phyloP scores from a whole-genome alignment of 2,113 vertebrate species.

The Siniperca knerii region DNA sequence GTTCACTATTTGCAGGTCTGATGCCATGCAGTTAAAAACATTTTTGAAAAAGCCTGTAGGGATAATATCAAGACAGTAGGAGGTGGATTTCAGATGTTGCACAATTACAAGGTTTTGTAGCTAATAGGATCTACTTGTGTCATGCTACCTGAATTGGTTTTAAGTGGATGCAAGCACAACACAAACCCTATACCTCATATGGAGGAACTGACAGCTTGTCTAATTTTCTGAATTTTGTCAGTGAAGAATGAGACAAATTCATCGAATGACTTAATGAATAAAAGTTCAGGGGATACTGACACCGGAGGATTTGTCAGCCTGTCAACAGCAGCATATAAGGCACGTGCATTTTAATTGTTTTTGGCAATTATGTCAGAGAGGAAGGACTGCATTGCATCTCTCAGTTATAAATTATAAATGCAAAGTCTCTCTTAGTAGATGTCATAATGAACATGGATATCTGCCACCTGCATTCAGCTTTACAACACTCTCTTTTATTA shows the following conservation, averaged over 20 bases:
- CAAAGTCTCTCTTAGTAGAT: not conserved
- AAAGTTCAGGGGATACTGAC: not conserved
- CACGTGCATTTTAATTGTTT: not conserved
- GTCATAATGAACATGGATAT: too few species aligned
- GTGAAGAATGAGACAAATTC: not conserved
- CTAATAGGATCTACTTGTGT: not conserved
- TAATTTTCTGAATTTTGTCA: not conserved
- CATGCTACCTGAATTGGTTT: not conserved
- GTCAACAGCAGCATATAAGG: not conserved
- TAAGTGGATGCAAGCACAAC: too few species aligned
- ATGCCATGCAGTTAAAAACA: not conserved
- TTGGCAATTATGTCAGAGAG: not conserved
- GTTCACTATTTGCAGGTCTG: not conserved
- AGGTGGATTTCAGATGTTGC: not conserved
- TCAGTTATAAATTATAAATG: not conserved
- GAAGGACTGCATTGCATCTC: not conserved
- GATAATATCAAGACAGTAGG: not conserved
- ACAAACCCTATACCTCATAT: too few species aligned
- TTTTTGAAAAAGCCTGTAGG: not conserved
- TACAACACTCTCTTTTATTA: too few species aligned
- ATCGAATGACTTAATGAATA: not conserved
- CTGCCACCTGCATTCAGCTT: too few species aligned
- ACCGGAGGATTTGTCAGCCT: not conserved
- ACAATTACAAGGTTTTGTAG: not conserved
- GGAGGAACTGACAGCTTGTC: not conserved